Conservation (phyloP, 2,113 vertebrate genomes). For the Tympanuchus pallidicinctus region DNA sequence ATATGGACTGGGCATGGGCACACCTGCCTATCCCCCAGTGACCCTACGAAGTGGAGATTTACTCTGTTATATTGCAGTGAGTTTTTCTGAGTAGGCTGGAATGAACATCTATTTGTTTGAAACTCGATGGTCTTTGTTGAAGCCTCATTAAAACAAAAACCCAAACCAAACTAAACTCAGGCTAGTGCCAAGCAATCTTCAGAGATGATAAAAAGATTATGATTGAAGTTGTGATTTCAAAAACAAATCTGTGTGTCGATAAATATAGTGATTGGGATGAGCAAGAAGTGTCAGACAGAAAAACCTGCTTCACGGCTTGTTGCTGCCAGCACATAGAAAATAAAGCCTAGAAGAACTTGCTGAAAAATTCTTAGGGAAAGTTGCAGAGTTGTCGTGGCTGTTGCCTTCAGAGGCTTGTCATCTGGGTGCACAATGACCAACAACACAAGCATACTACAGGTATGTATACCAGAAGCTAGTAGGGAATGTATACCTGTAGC, state of each 20-base stretch:
- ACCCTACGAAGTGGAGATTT: conserved; percentile 1
- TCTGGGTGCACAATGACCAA: background rate
- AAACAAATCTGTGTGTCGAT: conserved; percentile 66
- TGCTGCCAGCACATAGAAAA: conserved; percentile 15
- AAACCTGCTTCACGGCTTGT: conserved; percentile 46
- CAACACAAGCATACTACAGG: background rate
- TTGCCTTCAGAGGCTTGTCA: background rate
- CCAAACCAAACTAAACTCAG: conserved; percentile 2
- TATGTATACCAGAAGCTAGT: too few species aligned
- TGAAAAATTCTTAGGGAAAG: conserved; percentile 12
- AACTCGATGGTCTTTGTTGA: background rate
- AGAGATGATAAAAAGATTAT: conserved; percentile 19
- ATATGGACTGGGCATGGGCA: background rate
- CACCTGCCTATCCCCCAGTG: background rate
- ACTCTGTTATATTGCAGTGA: background rate
- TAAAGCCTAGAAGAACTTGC: conserved; percentile 12
- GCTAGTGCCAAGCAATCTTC: conserved; percentile 52
- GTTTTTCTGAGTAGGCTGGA: conserved; percentile 1
- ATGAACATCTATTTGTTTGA: conserved; percentile 24
- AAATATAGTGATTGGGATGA: conserved; percentile 54
- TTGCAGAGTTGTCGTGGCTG: background rate
- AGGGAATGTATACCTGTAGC: background rate
- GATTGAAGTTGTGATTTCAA: conserved; percentile 46
- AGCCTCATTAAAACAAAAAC: conserved; percentile 44
- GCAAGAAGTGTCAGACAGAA: conserved; percentile 58